These are phyloP conservation scores for Drosophila mercatorum DNA, from an alignment of 2,888 invertebrate genomes.

Conservation along the genomic window DNA sequence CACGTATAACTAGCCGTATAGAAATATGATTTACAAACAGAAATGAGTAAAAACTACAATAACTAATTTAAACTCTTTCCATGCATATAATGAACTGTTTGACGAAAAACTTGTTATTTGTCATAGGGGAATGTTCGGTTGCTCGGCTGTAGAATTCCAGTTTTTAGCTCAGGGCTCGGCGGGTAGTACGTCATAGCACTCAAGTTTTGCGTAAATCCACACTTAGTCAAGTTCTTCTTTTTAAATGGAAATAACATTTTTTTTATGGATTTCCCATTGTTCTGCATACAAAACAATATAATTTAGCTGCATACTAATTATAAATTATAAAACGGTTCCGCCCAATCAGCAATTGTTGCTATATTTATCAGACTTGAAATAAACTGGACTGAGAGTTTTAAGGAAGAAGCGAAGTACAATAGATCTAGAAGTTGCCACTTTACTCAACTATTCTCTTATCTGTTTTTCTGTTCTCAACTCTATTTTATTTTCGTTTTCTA, in stretches of 20 bases:
- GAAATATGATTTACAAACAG: slow-evolving; percentile 1
- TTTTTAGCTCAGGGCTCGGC: background rate
- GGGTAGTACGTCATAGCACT: slow-evolving; percentile 2
- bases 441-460: no score
- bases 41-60: background rate
- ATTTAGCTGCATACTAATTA: background rate
- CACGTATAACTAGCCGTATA: background rate
- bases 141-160: slow-evolving; percentile 2
- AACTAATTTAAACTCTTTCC: slow-evolving; percentile 1
- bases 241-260: background rate
- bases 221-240: background rate
- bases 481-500: no score
- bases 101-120: background rate
- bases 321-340: background rate
- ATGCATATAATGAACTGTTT: background rate
- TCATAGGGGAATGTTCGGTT: background rate
- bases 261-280: slow-evolving; percentile 1
- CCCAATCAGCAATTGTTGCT: background rate
- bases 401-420: no score
- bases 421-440: no score
- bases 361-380: no score
- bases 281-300: background rate
- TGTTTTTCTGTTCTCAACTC: no score
- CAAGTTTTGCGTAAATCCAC: background rate
- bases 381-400: no score